A percentile compares a stretch with the other conserved stretches of the same genome.
Conservation (phyloP, 2,113 vertebrate genomes). For the Capra hircus region DNA sequence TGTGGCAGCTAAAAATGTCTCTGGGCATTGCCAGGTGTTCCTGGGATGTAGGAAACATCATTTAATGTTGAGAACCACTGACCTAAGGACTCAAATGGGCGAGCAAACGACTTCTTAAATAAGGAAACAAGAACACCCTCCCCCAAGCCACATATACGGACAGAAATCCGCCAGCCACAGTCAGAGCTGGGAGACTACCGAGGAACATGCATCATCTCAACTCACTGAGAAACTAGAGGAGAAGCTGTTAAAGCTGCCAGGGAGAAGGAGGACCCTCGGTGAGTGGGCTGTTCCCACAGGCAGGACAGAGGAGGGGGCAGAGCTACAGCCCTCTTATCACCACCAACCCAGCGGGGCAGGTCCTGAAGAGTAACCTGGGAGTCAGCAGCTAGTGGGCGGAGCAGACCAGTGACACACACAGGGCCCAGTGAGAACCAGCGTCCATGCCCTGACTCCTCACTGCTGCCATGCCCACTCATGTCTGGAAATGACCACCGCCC, state of each 20-base stretch:
- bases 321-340: not conserved
- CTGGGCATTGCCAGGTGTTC: not conserved
- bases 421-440: not conserved
- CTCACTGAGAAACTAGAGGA: not conserved
- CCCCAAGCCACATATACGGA: accelerated
- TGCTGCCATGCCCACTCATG: accelerated
- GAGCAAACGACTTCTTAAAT: not conserved
- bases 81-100: not conserved
- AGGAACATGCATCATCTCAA: accelerated
- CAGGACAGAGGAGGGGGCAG: not conserved
- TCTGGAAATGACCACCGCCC: accelerated
- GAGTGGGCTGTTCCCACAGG: not conserved
- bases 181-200: accelerated
- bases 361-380: not conserved
- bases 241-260: not conserved
- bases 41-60: not conserved
- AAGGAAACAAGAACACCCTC: too few species aligned
- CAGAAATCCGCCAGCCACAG: not conserved
- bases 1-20: not conserved
- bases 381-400: not conserved
- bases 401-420: not conserved
- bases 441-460: accelerated
- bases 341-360: accelerated
- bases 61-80: not conserved
- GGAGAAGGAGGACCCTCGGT: too few species aligned